These are phyloP conservation scores for Acropternis orthonyx DNA, from an alignment of 2,797 vertebrate genomes.

Conservation along the genomic window DNA sequence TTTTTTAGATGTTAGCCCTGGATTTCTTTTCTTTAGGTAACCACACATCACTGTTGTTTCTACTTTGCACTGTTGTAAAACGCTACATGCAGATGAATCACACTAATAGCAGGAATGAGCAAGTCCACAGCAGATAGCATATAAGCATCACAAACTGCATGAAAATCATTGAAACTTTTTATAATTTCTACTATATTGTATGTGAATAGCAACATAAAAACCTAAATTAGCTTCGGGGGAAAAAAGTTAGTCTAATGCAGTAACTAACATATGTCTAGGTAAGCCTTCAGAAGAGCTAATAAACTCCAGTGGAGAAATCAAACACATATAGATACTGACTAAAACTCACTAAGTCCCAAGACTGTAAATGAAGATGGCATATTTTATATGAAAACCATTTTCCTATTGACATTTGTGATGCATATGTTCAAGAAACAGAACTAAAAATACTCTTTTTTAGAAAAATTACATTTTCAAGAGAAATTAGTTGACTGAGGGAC, in stretches of 20 bases:
- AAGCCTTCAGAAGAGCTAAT: neutral
- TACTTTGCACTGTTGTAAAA: neutral
- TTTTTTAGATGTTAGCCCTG: neutral
- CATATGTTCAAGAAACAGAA: neutral
- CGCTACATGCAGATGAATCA: neutral
- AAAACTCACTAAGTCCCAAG: neutral
- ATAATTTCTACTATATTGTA: neutral
- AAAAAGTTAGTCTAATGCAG: neutral
- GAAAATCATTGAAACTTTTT: neutral
- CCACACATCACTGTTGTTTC: neutral
- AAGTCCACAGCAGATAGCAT: neutral
- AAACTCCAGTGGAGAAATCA: neutral
- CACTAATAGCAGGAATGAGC: neutral
- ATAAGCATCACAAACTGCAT: neutral
- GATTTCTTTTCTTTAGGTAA: neutral
- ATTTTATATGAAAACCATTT: neutral
- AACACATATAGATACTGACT: neutral
- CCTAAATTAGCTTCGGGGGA: neutral
- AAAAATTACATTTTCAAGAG: neutral
- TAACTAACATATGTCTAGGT: neutral
- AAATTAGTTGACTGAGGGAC: neutral
- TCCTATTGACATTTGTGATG: neutral
- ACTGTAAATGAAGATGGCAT: neutral
- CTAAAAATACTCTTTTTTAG: neutral
- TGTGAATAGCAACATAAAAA: neutral